A percentile compares a stretch with the other conserved stretches of the same genome.
phyloP scores from a whole-genome alignment of 2,888 invertebrate species.

The Zygothrica quintamaculata region DNA sequence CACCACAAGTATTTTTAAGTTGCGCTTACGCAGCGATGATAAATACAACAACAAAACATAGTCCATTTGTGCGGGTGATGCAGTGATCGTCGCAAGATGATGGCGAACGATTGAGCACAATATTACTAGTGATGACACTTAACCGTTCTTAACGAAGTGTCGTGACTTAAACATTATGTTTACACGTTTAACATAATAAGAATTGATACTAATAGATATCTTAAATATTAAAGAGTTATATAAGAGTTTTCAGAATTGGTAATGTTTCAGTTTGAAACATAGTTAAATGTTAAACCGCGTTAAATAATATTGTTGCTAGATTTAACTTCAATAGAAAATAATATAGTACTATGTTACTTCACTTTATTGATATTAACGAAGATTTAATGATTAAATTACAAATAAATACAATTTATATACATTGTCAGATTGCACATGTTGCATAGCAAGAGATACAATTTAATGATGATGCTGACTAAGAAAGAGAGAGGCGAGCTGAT shows the following conservation, averaged over 20 bases:
- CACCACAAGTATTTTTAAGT: conserved; percentile 59
- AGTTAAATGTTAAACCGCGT: too few species aligned
- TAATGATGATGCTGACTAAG: not conserved
- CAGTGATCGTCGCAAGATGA: conserved; percentile 16
- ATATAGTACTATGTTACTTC: too few species aligned
- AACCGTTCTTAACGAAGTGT: conserved; percentile 23
- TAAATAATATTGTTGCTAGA: too few species aligned
- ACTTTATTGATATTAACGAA: not conserved
- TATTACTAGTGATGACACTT: conserved; percentile 5
- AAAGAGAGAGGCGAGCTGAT: conserved; percentile 26
- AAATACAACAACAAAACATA: conserved; percentile 31
- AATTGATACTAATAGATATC: too few species aligned
- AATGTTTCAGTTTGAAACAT: too few species aligned
- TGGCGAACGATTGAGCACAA: not conserved
- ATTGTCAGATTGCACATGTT: not conserved
- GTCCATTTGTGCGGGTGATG: conserved; percentile 5
- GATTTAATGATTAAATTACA: conserved; percentile 1
- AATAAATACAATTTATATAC: not conserved
- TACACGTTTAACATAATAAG: not conserved
- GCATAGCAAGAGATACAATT: conserved; percentile 2
- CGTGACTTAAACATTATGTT: conserved; percentile 23
- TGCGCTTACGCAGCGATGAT: conserved; percentile 51
- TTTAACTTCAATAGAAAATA: too few species aligned
- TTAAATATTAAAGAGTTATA: too few species aligned
- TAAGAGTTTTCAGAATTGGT: too few species aligned